Base-by-base conservation (phyloP, 2,113 vertebrate species). In the Rhinoderma darwinii region DNA sequence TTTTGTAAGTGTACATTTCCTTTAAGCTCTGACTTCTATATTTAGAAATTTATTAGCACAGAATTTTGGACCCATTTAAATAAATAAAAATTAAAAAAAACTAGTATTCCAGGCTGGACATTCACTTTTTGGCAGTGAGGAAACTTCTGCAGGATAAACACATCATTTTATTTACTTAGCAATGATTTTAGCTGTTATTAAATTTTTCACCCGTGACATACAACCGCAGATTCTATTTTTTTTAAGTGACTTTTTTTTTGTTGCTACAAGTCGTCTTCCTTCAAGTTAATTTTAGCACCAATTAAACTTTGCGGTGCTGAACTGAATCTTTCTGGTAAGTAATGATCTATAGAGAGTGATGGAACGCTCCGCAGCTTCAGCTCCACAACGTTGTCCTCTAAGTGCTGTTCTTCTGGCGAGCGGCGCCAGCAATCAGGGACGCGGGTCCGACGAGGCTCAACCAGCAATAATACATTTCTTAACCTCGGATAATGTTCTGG, bases 231-330 rank as follows among this genome's bases (percentile, higher is more conserved):
- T 80, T 61, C 41, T 59, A 72, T 70, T 41, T 61, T 8, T 2
- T 27, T 63, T 68, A 54, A 51, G 32, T 43, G 44, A 41, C 20
- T 30, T 63, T 39, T 39, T 59, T 54, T 54, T 66, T 86, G 76
- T 86, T 2, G 37, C 20, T 18, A 35, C 43, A 11, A 70, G 32
- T 25, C 44, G 56, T 22, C 27, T 86, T 75, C 68, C 68, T 74
- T 87, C 30, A n/a, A 61, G 66, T 87, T 87, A 87, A 87, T 87
- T 87, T 82, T 87, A 82, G 66, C 78, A 74, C 66, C 85, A 87
- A 87, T 87, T 87, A 82, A 82, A 87, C 63, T 87, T 87, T 87
- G 85, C 78, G 20, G 85, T 2, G 85, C 85, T 61, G 85, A 86
- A 74, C 85, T 72, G 47, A 59, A 82, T 86, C 78, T 47, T 82